Conservation (phyloP, 2,797 vertebrate species). For the Adrianichthys oophorus region DNA sequence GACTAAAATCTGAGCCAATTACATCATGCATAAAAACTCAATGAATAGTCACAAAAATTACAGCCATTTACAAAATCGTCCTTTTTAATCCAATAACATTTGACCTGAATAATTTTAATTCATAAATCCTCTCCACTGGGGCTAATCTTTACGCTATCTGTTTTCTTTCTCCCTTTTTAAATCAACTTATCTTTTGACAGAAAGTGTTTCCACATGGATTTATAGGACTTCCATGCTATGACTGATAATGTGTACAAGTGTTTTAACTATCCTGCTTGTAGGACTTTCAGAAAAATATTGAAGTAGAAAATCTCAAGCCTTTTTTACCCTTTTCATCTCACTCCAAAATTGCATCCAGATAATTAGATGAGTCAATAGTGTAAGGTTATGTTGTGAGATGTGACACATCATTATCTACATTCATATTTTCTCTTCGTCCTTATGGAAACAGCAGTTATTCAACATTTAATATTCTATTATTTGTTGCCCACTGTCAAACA, state of each 20-base stretch:
- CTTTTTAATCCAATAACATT: constrained; percentile 25
- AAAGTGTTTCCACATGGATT: constrained; percentile 20
- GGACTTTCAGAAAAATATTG: constrained; percentile 16
- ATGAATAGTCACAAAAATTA: constrained; percentile 28
- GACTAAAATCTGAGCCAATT: constrained; percentile 10
- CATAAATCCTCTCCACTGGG: constrained; percentile 10
- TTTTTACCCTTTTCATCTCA: background rate
- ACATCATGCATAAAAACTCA: constrained; percentile 26
- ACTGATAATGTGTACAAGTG: constrained; percentile 24
- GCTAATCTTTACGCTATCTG: constrained; percentile 7
- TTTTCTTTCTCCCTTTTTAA: constrained; percentile 15
- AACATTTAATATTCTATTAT: background rate
- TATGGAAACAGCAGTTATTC: background rate
- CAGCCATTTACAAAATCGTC: constrained; percentile 24
- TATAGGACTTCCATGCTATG: constrained; percentile 16
- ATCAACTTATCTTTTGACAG: constrained; percentile 1
- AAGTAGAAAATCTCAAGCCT: background rate
- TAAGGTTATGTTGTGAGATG: too few species aligned
- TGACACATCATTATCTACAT: too few species aligned
- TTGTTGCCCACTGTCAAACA: background rate
- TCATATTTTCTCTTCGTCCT: too few species aligned
- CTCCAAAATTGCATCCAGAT: background rate
- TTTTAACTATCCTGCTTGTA: constrained; percentile 18
- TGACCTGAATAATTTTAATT: constrained; percentile 10
- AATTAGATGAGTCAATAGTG: too few species aligned